Base-by-base conservation (phyloP, 2,113 vertebrate species). In the Tursiops truncatus region DNA sequence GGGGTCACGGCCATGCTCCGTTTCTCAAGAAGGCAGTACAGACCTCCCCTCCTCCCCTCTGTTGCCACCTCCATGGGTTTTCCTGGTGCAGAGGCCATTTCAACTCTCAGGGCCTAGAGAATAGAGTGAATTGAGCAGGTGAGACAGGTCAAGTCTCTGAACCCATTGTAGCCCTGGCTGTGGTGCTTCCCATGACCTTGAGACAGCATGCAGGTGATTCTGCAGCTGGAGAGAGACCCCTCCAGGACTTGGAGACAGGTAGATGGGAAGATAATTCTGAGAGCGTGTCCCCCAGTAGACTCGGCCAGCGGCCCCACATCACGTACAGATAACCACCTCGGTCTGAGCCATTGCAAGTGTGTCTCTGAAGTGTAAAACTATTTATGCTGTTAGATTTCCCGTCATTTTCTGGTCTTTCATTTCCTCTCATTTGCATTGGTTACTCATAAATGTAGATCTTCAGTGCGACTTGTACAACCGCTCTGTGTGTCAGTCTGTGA, bases 381-480 rank as follows among this genome's bases (percentile, higher is more conserved):
- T 74, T 26, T 47, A 26, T 8, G 44, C 96, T 67, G 68, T 50
- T 91, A 31, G 41, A 26, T 85, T 96, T 97, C 95, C 96, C 97
- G 62, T 83, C 96, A 93, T 79, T 70, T 38, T 95, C 94, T 95
- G 76, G 58, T 38, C 96, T 95, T 65, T 95, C 95, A 26, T 41
- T 92, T 88, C 83, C 38, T 96, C 76, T 91, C 88, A 82, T 98
- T 96, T 97, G 98, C 97, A 96, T 95, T 13, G 53, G 94, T 96
- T 95, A 85, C 97, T 97, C 97, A 96, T 83, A 94, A 71, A 65
- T 67, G 92, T 65, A 97, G 90, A 92, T 95, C 73, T 95, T 80
- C 1, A n/a, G 91, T 63, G 38, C 0, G 58, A 96, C 92, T 65
- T 80, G 79, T 70, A 31, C 92, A 91, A 63, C 97, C 6, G 33